phyloP scores from a whole-genome alignment of 2,888 invertebrate species.

The Dolichopus griseipennis region DNA sequence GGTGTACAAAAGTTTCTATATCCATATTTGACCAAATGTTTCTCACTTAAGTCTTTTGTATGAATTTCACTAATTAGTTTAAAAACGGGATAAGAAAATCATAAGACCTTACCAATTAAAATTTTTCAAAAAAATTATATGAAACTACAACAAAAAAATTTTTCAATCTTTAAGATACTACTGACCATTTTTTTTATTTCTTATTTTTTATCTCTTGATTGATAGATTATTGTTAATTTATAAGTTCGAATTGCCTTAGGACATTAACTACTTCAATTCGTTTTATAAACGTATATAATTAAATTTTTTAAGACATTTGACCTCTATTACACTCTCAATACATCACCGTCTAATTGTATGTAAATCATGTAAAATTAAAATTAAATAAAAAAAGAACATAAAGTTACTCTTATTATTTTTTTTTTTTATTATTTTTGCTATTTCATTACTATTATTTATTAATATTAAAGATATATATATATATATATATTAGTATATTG shows the following conservation, averaged over 20 bases:
- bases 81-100: too few species aligned
- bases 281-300: not conserved
- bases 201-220: not conserved
- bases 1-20: too few species aligned
- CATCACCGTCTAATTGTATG: not conserved
- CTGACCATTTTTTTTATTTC: not conserved
- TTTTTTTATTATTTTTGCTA: not conserved
- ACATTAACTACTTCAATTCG: not conserved
- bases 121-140: too few species aligned
- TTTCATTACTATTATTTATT: not conserved
- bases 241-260: not conserved
- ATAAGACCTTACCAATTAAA: too few species aligned
- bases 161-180: not conserved
- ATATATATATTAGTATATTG: not conserved
- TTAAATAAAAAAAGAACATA: not conserved
- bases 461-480: not conserved
- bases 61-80: too few species aligned
- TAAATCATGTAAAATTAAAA: constrained; percentile 6
- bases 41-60: too few species aligned
- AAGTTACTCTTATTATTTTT: not conserved
- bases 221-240: constrained; percentile 1
- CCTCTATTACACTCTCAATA: not conserved
- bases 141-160: too few species aligned
- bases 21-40: too few species aligned
- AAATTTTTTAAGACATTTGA: not conserved